Base-by-base conservation (phyloP, 2,888 invertebrate genomes). In the Drosophila kanekoi region DNA sequence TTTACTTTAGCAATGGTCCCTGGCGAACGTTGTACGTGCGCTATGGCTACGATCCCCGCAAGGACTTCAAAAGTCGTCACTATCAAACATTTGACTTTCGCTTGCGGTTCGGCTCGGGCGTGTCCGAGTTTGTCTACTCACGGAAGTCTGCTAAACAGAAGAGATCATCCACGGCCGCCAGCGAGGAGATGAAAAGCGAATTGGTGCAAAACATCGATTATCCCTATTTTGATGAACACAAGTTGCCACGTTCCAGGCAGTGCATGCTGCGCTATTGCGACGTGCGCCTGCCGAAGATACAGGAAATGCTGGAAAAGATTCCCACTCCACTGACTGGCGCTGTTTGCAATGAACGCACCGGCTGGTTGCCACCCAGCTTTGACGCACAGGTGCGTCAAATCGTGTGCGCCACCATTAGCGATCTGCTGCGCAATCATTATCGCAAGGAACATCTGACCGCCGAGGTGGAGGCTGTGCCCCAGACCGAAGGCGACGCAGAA, bases 211-310 rank as follows among this genome's bases (percentile, higher is more conserved):
- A 91, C 49, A 80, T 91, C 6, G 91, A 90, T 35, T 92, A 91
- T 91, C 80, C 93, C 81, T 87, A 95, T 77, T 95, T 96, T 81
- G 93, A 94, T 8, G 96, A 96, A 1, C 96, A 96, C 11, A 93
- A 94, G 74, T 92, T 97, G 52, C 98, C 98, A 0, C 94, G 96
- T 5, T 96, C 96, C 51, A 93, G 97, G 40, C 98, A 98, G 92
- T 96, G 97, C 93, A 97, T 97, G 92, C 97, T 98, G 91, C 97
- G 98, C 95, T 96, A 95, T 88, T 96, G 96, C 87, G 97, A 98
- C 92, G 93, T 98, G 43, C 93, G 95, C 16, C 93, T 97, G 20
- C 95, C 95, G 0, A 97, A 97, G 92, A 95, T 98, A 37, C 95
- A 97, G 91, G 95, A 94, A 78, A 94, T 97, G 94, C 80, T 97